Evolutionary conservation across 1,140 invertebrate genomes (phyloP), one percentile per base, ranked within the genome.

Genomic region (Cheumatopsyche charites): DNA sequence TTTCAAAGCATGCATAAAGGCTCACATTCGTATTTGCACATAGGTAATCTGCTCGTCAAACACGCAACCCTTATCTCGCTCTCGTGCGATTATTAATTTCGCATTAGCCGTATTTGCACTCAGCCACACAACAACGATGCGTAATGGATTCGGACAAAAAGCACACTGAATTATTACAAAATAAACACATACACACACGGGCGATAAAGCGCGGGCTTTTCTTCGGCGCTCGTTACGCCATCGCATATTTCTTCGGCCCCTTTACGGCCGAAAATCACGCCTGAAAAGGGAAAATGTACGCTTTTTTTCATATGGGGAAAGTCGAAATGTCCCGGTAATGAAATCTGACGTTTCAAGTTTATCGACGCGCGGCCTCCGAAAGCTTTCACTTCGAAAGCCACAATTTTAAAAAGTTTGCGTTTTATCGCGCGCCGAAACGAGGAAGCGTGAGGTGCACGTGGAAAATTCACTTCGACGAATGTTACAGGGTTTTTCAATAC

Each of bases 211-310:
- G 11, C 6, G 9, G 9, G 29, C 29, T 36, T 36, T 36, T 36
- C 29, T 36, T 36, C 29, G 29, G 9, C 29, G 29, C 29, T 36
- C 29, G 29, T 36, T 36, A 36, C 29, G 9, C 3, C 3, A 36
- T 36, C 29, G 71, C 62, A 70, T 75, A 75, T 72, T 75, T 75
- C 67, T 70, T 62, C 58, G 21, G 71, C 69, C 62, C 67, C 61
- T 75, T 75, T 75, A 75, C 68, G 66, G 58, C 73, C 70, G 73
- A 70, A 75, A 75, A 75, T 75, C 73, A 75, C 73, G 73, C 66
- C 29, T 61, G 73, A 43, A 70, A 71, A 62, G 41, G 42, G 66
- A 67, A 70, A 67, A 67, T 9, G 19, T 17, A 19, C 63, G 42
- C 15, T 12, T 9, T 61, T 17, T 1, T 61, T 11, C 29, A 47